These are phyloP conservation scores for Sebastes cheni DNA, from an alignment of 2,797 vertebrate genomes.

Conservation along the genomic window DNA sequence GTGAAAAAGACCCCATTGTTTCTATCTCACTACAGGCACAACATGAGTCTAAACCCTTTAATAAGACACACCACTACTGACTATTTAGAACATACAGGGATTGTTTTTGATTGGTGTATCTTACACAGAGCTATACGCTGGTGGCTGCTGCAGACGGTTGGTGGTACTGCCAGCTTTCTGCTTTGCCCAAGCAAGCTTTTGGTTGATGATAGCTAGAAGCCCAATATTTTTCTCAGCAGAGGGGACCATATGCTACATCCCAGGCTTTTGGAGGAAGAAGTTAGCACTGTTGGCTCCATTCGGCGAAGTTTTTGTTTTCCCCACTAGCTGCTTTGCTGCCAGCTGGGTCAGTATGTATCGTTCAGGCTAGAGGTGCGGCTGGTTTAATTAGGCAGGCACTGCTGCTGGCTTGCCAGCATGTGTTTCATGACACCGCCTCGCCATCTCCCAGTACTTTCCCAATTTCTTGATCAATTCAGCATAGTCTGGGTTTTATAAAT, in stretches of 20 bases:
- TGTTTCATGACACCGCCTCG: not conserved
- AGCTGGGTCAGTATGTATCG: slow-evolving; percentile 19
- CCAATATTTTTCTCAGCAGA: slow-evolving; percentile 1
- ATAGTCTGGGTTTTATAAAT: not conserved
- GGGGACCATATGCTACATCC: slow-evolving; percentile 5
- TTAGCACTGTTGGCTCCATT: not conserved
- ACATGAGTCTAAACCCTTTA: not conserved
- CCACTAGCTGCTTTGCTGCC: slow-evolving; percentile 16
- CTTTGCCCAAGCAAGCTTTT: not conserved
- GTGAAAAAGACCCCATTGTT: not conserved
- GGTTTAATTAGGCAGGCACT: not conserved
- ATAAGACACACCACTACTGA: not conserved
- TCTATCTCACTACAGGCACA: not conserved
- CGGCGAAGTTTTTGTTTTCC: not conserved
- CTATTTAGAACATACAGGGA: not conserved
- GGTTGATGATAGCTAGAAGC: slow-evolving; percentile 7
- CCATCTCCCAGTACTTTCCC: not conserved
- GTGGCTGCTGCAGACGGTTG: not conserved
- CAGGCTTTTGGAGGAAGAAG: not conserved
- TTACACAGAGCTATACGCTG: not conserved
- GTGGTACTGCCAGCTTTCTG: not conserved
- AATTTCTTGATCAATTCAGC: not conserved
- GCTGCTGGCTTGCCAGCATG: not conserved
- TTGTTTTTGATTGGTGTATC: not conserved
- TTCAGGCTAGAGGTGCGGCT: not conserved